These are phyloP conservation scores for Leptoclinus maculatus DNA, from an alignment of 2,797 vertebrate species.

Conservation along the genomic window DNA sequence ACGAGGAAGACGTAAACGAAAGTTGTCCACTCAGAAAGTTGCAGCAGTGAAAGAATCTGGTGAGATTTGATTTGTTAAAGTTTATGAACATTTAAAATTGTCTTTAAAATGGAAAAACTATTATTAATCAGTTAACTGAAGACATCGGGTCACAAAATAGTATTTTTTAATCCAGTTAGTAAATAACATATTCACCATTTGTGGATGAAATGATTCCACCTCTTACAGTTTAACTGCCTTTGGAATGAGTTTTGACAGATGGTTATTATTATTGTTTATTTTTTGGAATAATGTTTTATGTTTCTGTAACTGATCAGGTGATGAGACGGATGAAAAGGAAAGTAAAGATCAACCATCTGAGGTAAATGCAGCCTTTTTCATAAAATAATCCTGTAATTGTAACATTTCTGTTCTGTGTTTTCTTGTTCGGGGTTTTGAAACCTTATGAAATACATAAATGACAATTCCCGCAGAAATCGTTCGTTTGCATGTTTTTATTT, in stretches of 20 bases:
- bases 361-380: constrained; percentile 39
- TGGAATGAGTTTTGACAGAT: too few relatives aligned
- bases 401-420: neutral
- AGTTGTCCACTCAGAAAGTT: constrained; percentile 57
- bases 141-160: neutral
- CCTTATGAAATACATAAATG: neutral
- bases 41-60: constrained; percentile 59
- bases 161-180: neutral
- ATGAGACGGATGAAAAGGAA: constrained; percentile 50
- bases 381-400: neutral
- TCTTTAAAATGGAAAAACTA: neutral
- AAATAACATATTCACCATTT: neutral
- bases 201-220: too few relatives aligned
- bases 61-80: constrained; percentile 10
- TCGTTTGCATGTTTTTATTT: neutral
- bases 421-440: neutral
- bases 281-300: neutral
- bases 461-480: neutral
- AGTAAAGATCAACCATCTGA: constrained; percentile 43
- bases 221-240: too few relatives aligned
- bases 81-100: neutral
- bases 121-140: neutral
- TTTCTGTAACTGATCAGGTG: constrained; percentile 55
- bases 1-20: constrained; percentile 68
- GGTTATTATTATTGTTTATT: too few relatives aligned